Evolutionary conservation across 2,888 invertebrate species (phyloP), one percentile per base, ranked within the genome.

Genomic region (Hypselothyrea guttata): DNA sequence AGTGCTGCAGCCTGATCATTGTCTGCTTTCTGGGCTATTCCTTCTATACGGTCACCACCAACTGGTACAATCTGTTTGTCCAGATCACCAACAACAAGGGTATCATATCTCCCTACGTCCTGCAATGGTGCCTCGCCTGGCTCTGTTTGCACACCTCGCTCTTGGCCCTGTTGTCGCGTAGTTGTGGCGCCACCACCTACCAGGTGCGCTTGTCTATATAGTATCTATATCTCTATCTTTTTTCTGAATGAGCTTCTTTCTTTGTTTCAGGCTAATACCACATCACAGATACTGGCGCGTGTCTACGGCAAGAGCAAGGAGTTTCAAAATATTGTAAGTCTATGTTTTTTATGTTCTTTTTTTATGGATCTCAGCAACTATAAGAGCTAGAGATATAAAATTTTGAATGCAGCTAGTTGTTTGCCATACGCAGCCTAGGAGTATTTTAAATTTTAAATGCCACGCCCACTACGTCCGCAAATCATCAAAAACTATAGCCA

Each of bases 31-130:
- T 89, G 82, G 89, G 88, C 1, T 89, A 86, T 52, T 84, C 87
- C 1, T 89, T 89, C 56, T 89, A 89, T 53, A 85, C 85, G 12
- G 88, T 89, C 35, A 89, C 89, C 16, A 87, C 89, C 22, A 88
- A 87, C 22, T 86, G 88, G 9, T 89, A 89, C n/a, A 86, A 87
- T 61, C 74, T 89, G 0, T 89, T 89, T 47, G 86, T 89, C 1
- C 88, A 88, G 60, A 86, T 88, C 22, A 88, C 87, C 45, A 86
- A 78, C 42, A 85, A 75, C 18, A 78, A 78, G 37, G 66, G 72
- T 2, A 41, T 56, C 27, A 65, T 86, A 7, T 87, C 89, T 0
- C 8, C 66, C 9, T 69, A 71, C 35, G 68, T 86, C 2, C 31
- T 89, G 35, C 85, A 88, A 41, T 78, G 84, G 61, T 86, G 86